These are phyloP conservation scores for Drosophila melanosoma DNA, from an alignment of 2,888 invertebrate species.

Conservation along the genomic window DNA sequence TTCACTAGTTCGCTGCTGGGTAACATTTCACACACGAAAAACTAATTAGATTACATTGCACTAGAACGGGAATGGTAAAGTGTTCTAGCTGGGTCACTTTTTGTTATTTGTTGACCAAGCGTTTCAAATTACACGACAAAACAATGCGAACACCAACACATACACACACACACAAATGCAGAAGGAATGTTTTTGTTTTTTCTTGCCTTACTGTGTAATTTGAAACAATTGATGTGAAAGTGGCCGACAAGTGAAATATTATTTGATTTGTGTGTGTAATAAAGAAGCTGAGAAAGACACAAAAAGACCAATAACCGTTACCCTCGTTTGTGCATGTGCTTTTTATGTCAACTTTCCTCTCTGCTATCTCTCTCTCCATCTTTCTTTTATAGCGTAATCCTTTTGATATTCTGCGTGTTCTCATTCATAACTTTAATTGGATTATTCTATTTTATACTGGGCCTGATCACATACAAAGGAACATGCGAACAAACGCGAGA, in stretches of 20 bases:
- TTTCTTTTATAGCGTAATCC: slow-evolving; percentile 87
- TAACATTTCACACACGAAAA: neutral
- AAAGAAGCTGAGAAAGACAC: slow-evolving; percentile 21
- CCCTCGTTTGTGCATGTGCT: slow-evolving; percentile 1
- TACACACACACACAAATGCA: neutral
- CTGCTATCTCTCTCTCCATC: neutral
- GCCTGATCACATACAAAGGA: slow-evolving; percentile 89
- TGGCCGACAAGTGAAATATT: slow-evolving; percentile 27
- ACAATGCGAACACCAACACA: neutral
- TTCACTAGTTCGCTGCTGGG: neutral
- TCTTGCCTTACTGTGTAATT: slow-evolving; percentile 9
- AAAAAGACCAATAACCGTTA: slow-evolving; percentile 15
- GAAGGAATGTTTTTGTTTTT: slow-evolving; percentile 16
- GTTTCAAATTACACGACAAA: slow-evolving; percentile 21
- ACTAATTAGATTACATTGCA: slow-evolving; percentile 8
- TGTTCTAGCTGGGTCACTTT: slow-evolving; percentile 7
- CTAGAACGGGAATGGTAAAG: slow-evolving; percentile 12
- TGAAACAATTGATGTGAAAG: slow-evolving; percentile 60
- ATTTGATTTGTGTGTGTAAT: slow-evolving; percentile 17
- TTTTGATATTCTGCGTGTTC: slow-evolving; percentile 91
- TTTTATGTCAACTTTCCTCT: neutral
- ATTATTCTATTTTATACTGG: slow-evolving; percentile 89
- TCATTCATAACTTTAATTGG: slow-evolving; percentile 88
- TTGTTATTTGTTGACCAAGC: slow-evolving; percentile 24
- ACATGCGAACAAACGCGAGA: slow-evolving; percentile 89